Evolutionary conservation across 2,113 vertebrate species (phyloP).

Genomic region (Antennarius striatus): DNA sequence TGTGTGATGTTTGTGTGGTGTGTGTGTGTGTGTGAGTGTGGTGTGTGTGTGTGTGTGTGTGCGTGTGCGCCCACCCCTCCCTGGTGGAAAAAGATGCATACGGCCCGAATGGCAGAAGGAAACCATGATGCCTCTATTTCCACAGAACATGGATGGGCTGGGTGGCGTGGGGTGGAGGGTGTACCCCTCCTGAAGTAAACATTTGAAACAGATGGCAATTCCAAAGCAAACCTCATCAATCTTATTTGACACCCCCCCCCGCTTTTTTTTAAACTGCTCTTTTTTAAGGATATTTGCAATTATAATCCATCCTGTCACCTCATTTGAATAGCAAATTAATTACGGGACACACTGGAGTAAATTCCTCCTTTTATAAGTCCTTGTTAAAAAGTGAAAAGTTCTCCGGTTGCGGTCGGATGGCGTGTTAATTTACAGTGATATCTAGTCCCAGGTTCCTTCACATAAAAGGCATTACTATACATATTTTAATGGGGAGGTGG

Average conservation of each 20-base stretch:
- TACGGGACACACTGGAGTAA: slow-evolving; percentile 88
- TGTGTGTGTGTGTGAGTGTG: slow-evolving; percentile 11
- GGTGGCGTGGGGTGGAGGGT: slow-evolving; percentile 17
- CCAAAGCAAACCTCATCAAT: slow-evolving; percentile 80
- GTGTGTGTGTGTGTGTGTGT: slow-evolving; percentile 23
- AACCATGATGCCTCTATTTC: slow-evolving; percentile 55
- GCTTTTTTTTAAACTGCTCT: slow-evolving; percentile 80
- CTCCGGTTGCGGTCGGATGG: slow-evolving; percentile 82
- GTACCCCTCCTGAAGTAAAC: slow-evolving; percentile 57
- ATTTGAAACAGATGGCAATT: slow-evolving; percentile 77
- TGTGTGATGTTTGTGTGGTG: slow-evolving; percentile 23
- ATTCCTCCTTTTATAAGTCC: slow-evolving; percentile 85
- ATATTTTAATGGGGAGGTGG: slow-evolving; percentile 83
- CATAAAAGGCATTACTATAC: slow-evolving; percentile 83
- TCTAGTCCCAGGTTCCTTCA: slow-evolving; percentile 84
- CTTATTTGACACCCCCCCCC: slow-evolving; percentile 79
- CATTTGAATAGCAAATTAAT: slow-evolving; percentile 92
- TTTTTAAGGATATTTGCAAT: slow-evolving; percentile 82
- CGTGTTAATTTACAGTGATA: slow-evolving; percentile 90
- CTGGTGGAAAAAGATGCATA: slow-evolving; percentile 28
- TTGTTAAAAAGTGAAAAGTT: slow-evolving; percentile 90
- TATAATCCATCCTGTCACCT: slow-evolving; percentile 80
- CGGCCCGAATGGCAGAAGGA: slow-evolving; percentile 47
- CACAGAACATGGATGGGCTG: slow-evolving; percentile 11
- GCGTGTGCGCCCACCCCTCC: neutral